Evolutionary conservation across 1,140 invertebrate species (phyloP).

Genomic region (Oedothorax gibbosus): DNA sequence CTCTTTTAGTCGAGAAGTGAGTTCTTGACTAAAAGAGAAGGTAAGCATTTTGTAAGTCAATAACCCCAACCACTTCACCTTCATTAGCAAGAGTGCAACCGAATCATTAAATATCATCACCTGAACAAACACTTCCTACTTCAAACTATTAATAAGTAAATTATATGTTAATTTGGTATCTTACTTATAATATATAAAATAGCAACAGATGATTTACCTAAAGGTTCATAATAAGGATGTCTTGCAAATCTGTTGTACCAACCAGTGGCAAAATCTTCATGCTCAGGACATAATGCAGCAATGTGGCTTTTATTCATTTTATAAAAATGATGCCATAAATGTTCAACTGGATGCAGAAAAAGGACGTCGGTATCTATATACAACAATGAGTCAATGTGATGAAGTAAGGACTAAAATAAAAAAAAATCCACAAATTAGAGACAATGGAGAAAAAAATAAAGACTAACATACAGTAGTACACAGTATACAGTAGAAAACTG

Average conservation of each 20-base stretch:
- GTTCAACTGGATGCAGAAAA: slow-evolving; percentile 84
- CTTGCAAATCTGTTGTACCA: slow-evolving; percentile 97
- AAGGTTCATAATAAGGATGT: slow-evolving; percentile 91
- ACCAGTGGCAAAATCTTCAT: slow-evolving; percentile 89
- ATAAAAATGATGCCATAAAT: slow-evolving; percentile 85
- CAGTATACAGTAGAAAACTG: too few relatives aligned
- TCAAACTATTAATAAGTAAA: too few relatives aligned
- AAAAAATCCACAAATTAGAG: slow-evolving; percentile 44
- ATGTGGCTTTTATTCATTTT: slow-evolving; percentile 89
- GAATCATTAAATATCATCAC: too few relatives aligned
- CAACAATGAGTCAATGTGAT: slow-evolving; percentile 85
- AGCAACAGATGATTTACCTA: slow-evolving; percentile 72
- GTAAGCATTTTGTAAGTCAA: too few relatives aligned
- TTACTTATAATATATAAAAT: not conserved
- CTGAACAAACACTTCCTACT: too few relatives aligned
- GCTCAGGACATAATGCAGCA: slow-evolving; percentile 87
- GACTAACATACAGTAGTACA: not conserved
- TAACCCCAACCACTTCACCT: too few relatives aligned
- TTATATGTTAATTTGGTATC: too few relatives aligned
- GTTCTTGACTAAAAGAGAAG: too few relatives aligned
- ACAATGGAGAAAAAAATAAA: slow-evolving; percentile 38
- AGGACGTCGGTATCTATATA: slow-evolving; percentile 94
- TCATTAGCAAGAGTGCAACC: too few relatives aligned
- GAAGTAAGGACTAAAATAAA: slow-evolving; percentile 77
- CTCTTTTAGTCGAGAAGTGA: too few relatives aligned